These are phyloP conservation scores for Pyrocephalus nanus DNA, from an alignment of 2,797 vertebrate species.

Conservation along the genomic window DNA sequence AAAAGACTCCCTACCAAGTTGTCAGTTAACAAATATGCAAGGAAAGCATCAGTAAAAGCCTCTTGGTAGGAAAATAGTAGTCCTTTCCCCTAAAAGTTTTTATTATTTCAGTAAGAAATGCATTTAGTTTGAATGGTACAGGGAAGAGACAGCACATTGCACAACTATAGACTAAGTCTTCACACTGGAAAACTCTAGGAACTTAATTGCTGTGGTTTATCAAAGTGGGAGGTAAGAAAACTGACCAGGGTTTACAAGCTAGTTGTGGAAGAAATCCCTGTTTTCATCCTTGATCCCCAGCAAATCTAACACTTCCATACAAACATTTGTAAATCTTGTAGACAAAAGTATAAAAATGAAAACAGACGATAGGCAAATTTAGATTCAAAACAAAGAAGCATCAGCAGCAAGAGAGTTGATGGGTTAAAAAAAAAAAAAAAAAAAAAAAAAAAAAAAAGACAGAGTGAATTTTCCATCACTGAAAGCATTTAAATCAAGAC, in stretches of 20 bases:
- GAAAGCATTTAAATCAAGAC: background rate
- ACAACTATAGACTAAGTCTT: accelerated
- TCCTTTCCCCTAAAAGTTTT: background rate
- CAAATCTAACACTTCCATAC: background rate
- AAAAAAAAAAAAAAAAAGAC: background rate
- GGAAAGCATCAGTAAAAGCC: background rate
- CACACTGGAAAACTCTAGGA: background rate
- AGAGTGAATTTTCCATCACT: background rate
- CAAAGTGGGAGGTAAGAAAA: background rate
- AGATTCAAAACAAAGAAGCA: background rate
- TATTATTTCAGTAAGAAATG: background rate
- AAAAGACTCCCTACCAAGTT: background rate
- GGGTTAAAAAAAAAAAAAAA: background rate
- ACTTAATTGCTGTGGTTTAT: background rate
- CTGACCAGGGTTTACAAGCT: background rate
- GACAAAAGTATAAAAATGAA: background rate
- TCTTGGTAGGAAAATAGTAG: background rate
- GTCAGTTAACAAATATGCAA: background rate
- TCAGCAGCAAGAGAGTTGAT: background rate
- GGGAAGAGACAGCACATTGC: background rate
- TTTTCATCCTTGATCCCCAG: background rate
- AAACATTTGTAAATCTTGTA: background rate
- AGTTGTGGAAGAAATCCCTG: background rate
- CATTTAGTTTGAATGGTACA: background rate
- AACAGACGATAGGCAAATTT: background rate